Evolutionary conservation across 2,113 vertebrate species (phyloP), one percentile per base, ranked within the genome.

Genomic region (Chloroceryle aenea): DNA sequence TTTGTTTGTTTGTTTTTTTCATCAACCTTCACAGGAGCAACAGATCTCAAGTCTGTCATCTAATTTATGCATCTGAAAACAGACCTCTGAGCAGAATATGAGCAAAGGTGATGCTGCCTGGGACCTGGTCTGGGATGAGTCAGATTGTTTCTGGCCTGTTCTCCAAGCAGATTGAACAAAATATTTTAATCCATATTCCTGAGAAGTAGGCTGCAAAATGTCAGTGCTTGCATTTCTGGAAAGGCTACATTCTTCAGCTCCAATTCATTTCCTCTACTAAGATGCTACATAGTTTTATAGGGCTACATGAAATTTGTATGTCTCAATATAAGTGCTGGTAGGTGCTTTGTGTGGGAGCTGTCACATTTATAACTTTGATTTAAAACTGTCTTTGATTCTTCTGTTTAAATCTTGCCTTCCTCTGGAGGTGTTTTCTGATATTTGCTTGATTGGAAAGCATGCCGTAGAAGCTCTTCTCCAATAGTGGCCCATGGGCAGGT

Each of bases 131-230:
- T 48, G 59, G 62, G 38, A 42, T 38, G 38, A 64, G 8, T 86
- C 1, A 2, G n/a, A 34, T 67, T 67, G 64, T 15, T 92, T 55
- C 63, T 74, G 17, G n/a, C 42, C 18, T 67, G 2, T 74, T 84
- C 68, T 87, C 17, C 29, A 36, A 32, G 34, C 10, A 50, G 32
- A 69, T 12, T 10, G 43, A 66, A 32, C 32, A 30, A 52, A 75
- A 12, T 64, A 67, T 34, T 63, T 74, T 32, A 75, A 50, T 20
- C 45, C 16, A 4, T 12, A 38, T 38, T 47, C 15, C 43, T 38
- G 69, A 91, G 84, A 67, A 85, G 23, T 25, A 61, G 63, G 22
- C 63, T 92, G 30, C 83, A n/a, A 93, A 88, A 86, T 68, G 36
- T 80, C 71, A 88, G n/a, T 43, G 59, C 48, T 61, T 87, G 22